Conservation (phyloP, 2,888 invertebrate genomes). For the Polyommatus icarus region DNA sequence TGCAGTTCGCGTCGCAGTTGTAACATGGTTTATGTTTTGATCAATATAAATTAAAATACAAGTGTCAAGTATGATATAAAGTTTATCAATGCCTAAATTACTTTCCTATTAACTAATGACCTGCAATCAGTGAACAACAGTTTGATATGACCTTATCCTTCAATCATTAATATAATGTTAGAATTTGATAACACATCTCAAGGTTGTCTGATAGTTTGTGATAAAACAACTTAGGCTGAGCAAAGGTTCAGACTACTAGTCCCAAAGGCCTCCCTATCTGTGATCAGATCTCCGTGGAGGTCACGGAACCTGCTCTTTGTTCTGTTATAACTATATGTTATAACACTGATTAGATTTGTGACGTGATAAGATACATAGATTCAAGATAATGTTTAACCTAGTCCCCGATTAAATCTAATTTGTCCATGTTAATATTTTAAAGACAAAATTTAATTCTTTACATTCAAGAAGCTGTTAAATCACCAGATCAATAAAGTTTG, state of each 20-base stretch:
- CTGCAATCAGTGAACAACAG: background rate
- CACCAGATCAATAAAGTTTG: background rate
- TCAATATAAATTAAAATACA: background rate
- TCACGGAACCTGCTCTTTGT: background rate
- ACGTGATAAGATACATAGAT: background rate
- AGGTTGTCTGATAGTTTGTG: background rate
- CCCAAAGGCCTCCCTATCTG: background rate
- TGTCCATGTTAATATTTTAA: background rate
- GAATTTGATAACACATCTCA: background rate
- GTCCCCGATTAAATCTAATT: background rate
- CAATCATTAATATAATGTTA: background rate
- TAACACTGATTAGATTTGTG: background rate
- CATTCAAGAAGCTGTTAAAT: background rate
- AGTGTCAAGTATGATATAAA: background rate
- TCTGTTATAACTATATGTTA: background rate
- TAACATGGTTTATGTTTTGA: background rate
- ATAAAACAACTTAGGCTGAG: conserved; percentile 3
- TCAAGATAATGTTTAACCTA: background rate
- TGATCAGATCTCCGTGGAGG: background rate
- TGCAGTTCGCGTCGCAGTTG: no score
- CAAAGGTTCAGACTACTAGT: background rate
- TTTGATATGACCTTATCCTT: background rate
- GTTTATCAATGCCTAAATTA: background rate
- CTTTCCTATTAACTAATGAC: background rate
- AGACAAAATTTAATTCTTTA: background rate